These are phyloP conservation scores for Euwallacea fornicatus DNA, from an alignment of 1,140 invertebrate species.

Conservation along the genomic window DNA sequence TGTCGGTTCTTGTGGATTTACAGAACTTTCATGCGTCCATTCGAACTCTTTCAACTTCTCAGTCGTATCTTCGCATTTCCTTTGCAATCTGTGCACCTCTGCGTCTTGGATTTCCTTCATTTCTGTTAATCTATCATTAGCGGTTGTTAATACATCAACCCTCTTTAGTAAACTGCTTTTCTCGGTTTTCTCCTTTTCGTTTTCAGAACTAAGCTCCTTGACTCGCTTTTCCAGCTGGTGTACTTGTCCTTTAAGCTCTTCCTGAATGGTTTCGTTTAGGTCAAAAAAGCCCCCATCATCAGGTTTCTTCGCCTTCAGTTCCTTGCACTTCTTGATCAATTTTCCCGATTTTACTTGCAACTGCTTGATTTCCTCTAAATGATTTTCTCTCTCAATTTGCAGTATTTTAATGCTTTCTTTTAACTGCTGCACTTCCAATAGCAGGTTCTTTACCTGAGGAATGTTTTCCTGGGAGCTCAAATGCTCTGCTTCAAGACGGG, in stretches of 20 bases:
- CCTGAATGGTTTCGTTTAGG: slow-evolving; percentile 72
- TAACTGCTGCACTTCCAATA: slow-evolving; percentile 53
- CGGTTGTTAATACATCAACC: slow-evolving; percentile 72
- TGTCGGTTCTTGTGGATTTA: slow-evolving; percentile 13
- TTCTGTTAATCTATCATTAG: slow-evolving; percentile 76
- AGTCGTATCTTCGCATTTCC: slow-evolving; percentile 63
- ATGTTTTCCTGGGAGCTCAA: slow-evolving; percentile 42
- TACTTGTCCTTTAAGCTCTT: slow-evolving; percentile 72
- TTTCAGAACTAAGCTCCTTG: slow-evolving; percentile 59
- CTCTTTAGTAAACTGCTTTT: slow-evolving; percentile 68
- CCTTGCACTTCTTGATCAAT: slow-evolving; percentile 73
- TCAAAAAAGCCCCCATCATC: slow-evolving; percentile 59
- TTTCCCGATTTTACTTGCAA: slow-evolving; percentile 68
- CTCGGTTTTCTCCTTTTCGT: slow-evolving; percentile 63
- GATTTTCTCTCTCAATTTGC: slow-evolving; percentile 55
- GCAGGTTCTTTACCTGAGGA: slow-evolving; percentile 37
- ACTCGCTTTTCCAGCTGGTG: slow-evolving; percentile 65
- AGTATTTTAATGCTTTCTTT: slow-evolving; percentile 58
- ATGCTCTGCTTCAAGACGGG: slow-evolving; percentile 53
- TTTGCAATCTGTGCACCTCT: slow-evolving; percentile 65
- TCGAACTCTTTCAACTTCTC: slow-evolving; percentile 64
- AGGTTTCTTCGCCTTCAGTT: slow-evolving; percentile 63
- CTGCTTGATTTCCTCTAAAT: slow-evolving; percentile 62
- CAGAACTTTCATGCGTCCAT: slow-evolving; percentile 56
- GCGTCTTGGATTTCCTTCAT: slow-evolving; percentile 78